Conservation (phyloP, 1,140 invertebrate genomes). For the Diabrotica undecimpunctata region DNA sequence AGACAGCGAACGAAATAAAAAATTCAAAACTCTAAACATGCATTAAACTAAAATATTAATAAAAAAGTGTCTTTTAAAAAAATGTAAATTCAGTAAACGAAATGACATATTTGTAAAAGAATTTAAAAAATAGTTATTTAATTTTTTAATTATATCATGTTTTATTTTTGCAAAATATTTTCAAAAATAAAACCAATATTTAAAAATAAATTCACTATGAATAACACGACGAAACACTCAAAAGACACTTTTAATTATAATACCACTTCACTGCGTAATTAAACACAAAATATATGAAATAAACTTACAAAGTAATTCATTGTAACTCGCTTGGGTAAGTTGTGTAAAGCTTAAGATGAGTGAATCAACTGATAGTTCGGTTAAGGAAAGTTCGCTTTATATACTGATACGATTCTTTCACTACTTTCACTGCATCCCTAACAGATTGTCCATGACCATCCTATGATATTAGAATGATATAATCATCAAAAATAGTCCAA, state of each 20-base stretch:
- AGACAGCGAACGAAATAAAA: too few relatives aligned
- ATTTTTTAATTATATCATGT: too few relatives aligned
- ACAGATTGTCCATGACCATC: conserved; percentile 15
- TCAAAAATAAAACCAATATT: neutral
- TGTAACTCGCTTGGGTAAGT: conserved; percentile 11
- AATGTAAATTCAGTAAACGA: too few relatives aligned
- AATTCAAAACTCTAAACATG: too few relatives aligned
- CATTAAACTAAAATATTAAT: too few relatives aligned
- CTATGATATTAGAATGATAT: conserved; percentile 19
- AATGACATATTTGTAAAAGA: too few relatives aligned
- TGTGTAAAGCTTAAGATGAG: conserved; percentile 5
- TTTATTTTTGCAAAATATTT: neutral
- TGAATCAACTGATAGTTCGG: conserved; percentile 17
- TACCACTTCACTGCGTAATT: neutral
- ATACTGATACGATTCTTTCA: conserved; percentile 16
- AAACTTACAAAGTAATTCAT: conserved; percentile 21
- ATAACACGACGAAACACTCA: neutral
- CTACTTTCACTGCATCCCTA: conserved; percentile 20
- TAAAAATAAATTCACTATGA: neutral
- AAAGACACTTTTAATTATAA: neutral
- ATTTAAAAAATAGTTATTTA: too few relatives aligned
- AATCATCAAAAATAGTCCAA: conserved; percentile 12
- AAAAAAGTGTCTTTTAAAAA: too few relatives aligned
- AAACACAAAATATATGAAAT: conserved; percentile 6
- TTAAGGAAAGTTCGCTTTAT: conserved; percentile 18